Conservation (phyloP, 2,888 invertebrate genomes). For the Agrochola macilenta region DNA sequence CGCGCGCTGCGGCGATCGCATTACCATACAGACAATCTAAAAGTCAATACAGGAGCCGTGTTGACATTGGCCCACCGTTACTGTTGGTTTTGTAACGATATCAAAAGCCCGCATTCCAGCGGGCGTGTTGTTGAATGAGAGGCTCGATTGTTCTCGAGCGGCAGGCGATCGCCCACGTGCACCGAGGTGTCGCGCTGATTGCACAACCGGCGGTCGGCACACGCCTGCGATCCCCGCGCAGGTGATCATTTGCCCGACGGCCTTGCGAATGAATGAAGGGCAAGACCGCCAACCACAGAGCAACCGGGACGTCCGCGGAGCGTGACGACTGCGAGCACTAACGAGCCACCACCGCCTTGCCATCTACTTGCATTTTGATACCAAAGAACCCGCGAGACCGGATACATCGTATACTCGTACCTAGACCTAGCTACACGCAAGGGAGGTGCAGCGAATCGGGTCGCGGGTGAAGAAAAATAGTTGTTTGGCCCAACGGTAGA, state of each 20-base stretch:
- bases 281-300: conserved; percentile 64
- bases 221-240: conserved; percentile 71
- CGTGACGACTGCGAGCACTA: conserved; percentile 70
- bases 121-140: conserved; percentile 81
- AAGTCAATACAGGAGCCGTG: conserved; percentile 82
- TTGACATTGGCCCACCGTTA: conserved; percentile 89
- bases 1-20: conserved; percentile 68
- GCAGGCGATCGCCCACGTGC: conserved; percentile 78
- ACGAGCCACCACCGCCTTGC: conserved; percentile 57
- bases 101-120: conserved; percentile 87
- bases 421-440: conserved; percentile 39
- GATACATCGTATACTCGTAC: conserved; percentile 35
- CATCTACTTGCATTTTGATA: conserved; percentile 49
- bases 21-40: conserved; percentile 85
- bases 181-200: conserved; percentile 79
- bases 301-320: conserved; percentile 65
- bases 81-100: conserved; percentile 87
- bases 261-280: conserved; percentile 76
- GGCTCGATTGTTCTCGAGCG: conserved; percentile 84
- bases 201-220: conserved; percentile 76
- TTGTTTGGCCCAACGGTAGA: conserved; percentile 59
- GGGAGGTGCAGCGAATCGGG: conserved; percentile 68
- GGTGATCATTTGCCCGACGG: conserved; percentile 79
- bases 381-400: conserved; percentile 61
- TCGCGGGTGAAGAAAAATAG: conserved; percentile 66